phyloP scores from a whole-genome alignment of 2,797 vertebrate species.

The Adelosebastes latens region DNA sequence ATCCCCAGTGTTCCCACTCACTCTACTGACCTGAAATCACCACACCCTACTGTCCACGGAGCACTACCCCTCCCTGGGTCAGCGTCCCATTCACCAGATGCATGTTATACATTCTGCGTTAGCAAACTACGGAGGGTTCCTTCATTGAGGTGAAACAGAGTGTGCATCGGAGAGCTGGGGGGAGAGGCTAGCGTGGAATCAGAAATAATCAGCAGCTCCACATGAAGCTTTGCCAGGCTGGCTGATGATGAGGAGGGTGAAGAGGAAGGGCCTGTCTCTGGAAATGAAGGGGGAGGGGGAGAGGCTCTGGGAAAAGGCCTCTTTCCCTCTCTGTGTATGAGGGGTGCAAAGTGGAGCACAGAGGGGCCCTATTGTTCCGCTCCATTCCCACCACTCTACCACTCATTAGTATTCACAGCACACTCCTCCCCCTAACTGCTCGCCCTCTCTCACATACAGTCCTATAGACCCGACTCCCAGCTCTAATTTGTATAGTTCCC shows the following conservation, averaged over 20 bases:
- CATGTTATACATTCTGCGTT: conserved; percentile 68
- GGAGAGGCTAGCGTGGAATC: conserved; percentile 75
- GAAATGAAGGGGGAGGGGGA: conserved; percentile 75
- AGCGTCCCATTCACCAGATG: conserved; percentile 64
- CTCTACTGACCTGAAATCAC: conserved; percentile 60
- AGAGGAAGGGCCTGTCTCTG: conserved; percentile 82
- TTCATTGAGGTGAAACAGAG: conserved; percentile 74
- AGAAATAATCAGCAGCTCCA: conserved; percentile 77
- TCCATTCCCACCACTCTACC: conserved; percentile 87
- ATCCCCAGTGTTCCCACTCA: conserved; percentile 47
- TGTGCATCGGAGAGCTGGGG: conserved; percentile 63
- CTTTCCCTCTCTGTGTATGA: conserved; percentile 84
- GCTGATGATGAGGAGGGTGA: conserved; percentile 81
- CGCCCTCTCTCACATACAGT: conserved; percentile 81
- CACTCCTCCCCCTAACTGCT: conserved; percentile 85
- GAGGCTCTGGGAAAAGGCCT: conserved; percentile 85
- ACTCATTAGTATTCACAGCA: conserved; percentile 86
- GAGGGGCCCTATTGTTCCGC: conserved; percentile 86
- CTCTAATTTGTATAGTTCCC: conserved; percentile 86
- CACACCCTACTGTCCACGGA: conserved; percentile 62
- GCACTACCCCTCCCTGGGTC: conserved; percentile 50
- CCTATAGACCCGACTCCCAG: conserved; percentile 85
- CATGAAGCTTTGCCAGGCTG: conserved; percentile 75
- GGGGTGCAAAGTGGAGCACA: conserved; percentile 88
- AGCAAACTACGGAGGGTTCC: conserved; percentile 55